These are phyloP conservation scores for Speoplatyrhinus poulsoni DNA, from an alignment of 2,113 vertebrate species.

Conservation along the genomic window DNA sequence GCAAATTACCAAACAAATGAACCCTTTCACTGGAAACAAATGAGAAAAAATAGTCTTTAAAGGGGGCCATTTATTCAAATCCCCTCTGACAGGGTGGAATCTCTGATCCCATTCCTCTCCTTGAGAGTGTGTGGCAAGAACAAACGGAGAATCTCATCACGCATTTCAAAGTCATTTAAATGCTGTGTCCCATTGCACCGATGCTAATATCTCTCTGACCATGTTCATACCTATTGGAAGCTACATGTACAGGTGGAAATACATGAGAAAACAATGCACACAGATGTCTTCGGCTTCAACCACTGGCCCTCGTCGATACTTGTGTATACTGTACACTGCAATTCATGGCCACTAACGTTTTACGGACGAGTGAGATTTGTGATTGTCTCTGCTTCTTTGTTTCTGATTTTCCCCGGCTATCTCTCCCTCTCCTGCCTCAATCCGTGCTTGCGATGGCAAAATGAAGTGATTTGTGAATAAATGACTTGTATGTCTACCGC, in stretches of 20 bases:
- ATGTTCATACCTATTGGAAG: slow-evolving; percentile 24
- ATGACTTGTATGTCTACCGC: too few relatives aligned
- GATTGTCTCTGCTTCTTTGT: slow-evolving; percentile 24
- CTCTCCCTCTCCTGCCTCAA: slow-evolving; percentile 7
- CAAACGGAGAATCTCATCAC: slow-evolving; percentile 43
- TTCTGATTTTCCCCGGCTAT: slow-evolving; percentile 11
- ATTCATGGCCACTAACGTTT: slow-evolving; percentile 25
- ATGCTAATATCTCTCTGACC: slow-evolving; percentile 42
- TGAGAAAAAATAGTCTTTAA: slow-evolving; percentile 72
- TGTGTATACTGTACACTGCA: slow-evolving; percentile 3
- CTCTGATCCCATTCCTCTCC: slow-evolving; percentile 59
- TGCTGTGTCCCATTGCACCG: slow-evolving; percentile 42
- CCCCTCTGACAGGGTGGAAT: slow-evolving; percentile 56
- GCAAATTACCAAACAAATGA: slow-evolving; percentile 73
- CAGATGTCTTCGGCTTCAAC: slow-evolving; percentile 10
- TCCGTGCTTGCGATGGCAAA: background rate
- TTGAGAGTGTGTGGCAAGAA: slow-evolving; percentile 40
- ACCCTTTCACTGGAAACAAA: slow-evolving; percentile 65
- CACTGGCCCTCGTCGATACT: slow-evolving; percentile 14
- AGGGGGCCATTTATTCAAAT: slow-evolving; percentile 71
- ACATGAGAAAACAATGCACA: slow-evolving; percentile 28
- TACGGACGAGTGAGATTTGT: slow-evolving; percentile 23
- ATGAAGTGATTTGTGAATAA: background rate
- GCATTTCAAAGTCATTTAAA: slow-evolving; percentile 53
- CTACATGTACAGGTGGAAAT: slow-evolving; percentile 36